Evolutionary conservation across 2,888 invertebrate genomes (phyloP).

Genomic region (Unio delphinus): DNA sequence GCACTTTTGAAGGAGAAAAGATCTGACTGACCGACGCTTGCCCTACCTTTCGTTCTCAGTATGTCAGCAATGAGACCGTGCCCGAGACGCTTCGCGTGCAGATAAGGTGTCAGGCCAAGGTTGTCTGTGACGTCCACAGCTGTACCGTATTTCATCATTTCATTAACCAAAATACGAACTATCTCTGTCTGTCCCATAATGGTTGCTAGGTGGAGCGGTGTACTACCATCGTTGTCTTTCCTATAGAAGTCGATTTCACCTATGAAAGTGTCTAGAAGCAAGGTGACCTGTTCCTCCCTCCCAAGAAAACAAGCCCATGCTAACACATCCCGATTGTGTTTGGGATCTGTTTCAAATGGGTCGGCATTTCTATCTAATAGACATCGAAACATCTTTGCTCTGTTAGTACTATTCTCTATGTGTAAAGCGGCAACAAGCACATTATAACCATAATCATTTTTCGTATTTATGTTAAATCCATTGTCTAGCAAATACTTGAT

Average conservation of each 20-base stretch:
- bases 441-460: conserved; percentile 56
- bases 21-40: conserved; percentile 49
- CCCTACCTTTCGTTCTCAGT: conserved; percentile 47
- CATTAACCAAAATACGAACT: conserved; percentile 45
- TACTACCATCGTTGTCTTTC: conserved; percentile 57
- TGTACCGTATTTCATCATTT: conserved; percentile 53
- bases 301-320: conserved; percentile 59
- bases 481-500: conserved; percentile 51
- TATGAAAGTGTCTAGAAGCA: conserved; percentile 48
- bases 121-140: conserved; percentile 62
- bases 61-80: conserved; percentile 50
- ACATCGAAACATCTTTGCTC: conserved; percentile 55
- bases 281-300: conserved; percentile 39
- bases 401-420: conserved; percentile 47
- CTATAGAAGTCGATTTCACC: conserved; percentile 61
- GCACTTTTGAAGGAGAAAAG: conserved; percentile 46
- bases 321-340: conserved; percentile 47
- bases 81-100: conserved; percentile 61
- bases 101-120: conserved; percentile 62
- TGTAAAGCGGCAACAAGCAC: conserved; percentile 58
- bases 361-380: conserved; percentile 55
- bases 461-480: conserved; percentile 47
- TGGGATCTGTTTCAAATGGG: conserved; percentile 40
- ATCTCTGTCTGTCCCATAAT: conserved; percentile 45
- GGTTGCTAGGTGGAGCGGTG: conserved; percentile 62